Evolutionary conservation across 2,797 vertebrate genomes (phyloP), one percentile per base, ranked within the genome.

Genomic region (Bryconaethiops microstoma): DNA sequence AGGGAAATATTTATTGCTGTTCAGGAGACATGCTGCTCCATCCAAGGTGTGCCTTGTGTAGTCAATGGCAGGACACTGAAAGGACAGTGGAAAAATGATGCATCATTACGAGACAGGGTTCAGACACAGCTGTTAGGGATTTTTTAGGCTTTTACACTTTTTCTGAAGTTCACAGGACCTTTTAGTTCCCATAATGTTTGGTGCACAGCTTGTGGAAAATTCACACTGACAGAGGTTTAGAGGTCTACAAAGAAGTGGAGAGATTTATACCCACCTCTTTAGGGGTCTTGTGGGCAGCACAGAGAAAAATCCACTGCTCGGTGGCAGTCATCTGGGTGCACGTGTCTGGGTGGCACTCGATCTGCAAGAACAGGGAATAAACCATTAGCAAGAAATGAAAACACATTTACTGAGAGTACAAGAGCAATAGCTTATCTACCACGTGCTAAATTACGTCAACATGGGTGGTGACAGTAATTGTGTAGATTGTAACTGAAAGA

Each of bases 1-100:
- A 79, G 98, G 98, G 85, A 99, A 99, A 92, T 99, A 99, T 93
- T 99, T 99, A 96, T 99, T 99, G 94, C 98, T 99, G 95, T 99
- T 99, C 91, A 99, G 95, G 90, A 99, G 96, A 87, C 98, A 99
- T n/a, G 98, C 98, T 92, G 98, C 98, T 92, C 98, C 98, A 89
- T 99, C 98, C 91, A 99, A 95, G 57, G 98, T 99, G 92, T 99
- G 97, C 91, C 98, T 96, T 86, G 98, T 99, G 88, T 99, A 99
- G 88, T 99, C 98, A 86, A 99, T 99, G 86, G 98, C 98, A 89
- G 98, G 97, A 90, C 98, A 99, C 98, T 99, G 91, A 35, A 35
- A 0, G 4, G 25, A 77, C 9, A 29, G 25, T 10, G 2, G 42
- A 40, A 68, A n/a, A 35, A 35, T 35, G 2, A 67, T 35, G 8